Conservation (phyloP, 2,888 invertebrate genomes). For the Pomacea canaliculata region DNA sequence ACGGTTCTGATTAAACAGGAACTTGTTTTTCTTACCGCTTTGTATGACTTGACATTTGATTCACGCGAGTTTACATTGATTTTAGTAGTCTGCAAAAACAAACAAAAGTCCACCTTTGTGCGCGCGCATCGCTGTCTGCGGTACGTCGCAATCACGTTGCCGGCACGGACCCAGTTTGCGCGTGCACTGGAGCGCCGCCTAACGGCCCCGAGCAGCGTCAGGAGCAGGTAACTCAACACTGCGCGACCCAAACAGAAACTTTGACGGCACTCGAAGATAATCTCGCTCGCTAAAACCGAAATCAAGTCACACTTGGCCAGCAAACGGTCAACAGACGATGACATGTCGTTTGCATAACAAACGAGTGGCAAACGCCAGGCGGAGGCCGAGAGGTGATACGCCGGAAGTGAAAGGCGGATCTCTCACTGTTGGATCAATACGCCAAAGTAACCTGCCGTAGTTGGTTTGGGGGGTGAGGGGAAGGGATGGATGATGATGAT, state of each 20-base stretch:
- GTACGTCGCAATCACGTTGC: too few species aligned
- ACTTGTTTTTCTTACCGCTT: too few species aligned
- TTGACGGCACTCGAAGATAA: constrained; percentile 2
- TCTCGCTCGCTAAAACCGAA: constrained; percentile 6
- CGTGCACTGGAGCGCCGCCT: too few species aligned
- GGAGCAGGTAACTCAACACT: background rate
- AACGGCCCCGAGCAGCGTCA: background rate
- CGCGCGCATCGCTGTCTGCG: too few species aligned
- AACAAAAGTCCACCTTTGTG: too few species aligned
- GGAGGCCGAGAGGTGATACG: constrained; percentile 17
- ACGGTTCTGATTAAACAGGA: too few species aligned
- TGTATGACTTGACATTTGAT: too few species aligned
- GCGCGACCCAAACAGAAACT: background rate
- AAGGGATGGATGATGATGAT: too few species aligned
- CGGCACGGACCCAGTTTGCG: too few species aligned
- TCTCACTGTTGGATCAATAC: constrained; percentile 16
- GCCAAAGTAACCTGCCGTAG: background rate
- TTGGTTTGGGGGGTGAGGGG: too few species aligned
- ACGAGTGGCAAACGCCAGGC: constrained; percentile 14
- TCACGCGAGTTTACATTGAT: too few species aligned
- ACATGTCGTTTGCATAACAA: constrained; percentile 15
- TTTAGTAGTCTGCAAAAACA: too few species aligned
- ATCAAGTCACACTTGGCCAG: constrained; percentile 16
- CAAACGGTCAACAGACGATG: background rate
- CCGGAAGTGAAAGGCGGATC: constrained; percentile 22